Evolutionary conservation across 64 coral and sea anemone species (phyloP), one percentile per base, ranked within the genome.

Genomic region (Porites lutea): DNA sequence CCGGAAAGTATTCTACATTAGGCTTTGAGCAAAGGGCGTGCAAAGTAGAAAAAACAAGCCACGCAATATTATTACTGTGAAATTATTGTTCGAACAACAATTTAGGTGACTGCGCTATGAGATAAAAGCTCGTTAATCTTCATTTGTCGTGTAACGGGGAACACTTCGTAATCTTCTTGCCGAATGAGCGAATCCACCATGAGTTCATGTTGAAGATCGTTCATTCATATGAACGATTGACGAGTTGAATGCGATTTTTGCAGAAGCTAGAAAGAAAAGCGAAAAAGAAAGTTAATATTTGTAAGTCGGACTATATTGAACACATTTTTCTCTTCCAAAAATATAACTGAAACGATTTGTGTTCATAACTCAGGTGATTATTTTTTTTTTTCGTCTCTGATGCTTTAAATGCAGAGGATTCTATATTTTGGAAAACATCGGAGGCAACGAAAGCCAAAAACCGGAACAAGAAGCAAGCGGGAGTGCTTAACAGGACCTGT

Each of bases 91-190:
- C 59, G 27, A 19, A 16, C 16, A 66, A 64, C 11, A 82, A 64
- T 82, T 48, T 60, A 7, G 37, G 21, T 60, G 9, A 43, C 14
- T 13, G 61, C 78, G 44, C 21, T 44, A 21, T 70, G 16, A 59
- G 45, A 60, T 43, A 61, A 45, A 80, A 80, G 61, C 78, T 60
- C 75, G 75, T 78, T 78, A 55, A 78, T 78, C 54, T 78, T 58
- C 75, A 12, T 58, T 18, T 58, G 20, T 60, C 22, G 55, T 80
- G 57, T 15, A 14, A 43, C 20, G 54, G 27, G 27, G 45, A 80
- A 13, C 21, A 43, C 19, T 59, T 23, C 14, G 21, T 21, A 0
- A 82, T 21, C 7, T 61, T 15, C 4, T 80, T 7, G 7, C 43
- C 43, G 71, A 46, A 4, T 12, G 14, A 14, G 14, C 71, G 14